Percentiles rank a stretch among this genome's conserved stretches.
Conservation (phyloP, 2,888 invertebrate genomes). For the Phragmatobia fuliginosa region DNA sequence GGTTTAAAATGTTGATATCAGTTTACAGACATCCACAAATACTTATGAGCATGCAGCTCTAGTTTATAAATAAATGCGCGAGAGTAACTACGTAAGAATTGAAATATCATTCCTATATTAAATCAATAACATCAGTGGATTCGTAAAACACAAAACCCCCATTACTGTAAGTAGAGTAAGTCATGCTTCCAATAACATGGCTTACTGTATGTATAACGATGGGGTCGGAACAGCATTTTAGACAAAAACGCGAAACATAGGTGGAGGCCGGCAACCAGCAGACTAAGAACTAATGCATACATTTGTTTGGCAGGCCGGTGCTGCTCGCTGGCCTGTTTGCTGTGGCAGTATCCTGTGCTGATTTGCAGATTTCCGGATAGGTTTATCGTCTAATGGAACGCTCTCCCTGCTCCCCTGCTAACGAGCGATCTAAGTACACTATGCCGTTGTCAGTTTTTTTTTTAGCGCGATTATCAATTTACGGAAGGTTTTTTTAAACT, state of each 20-base stretch:
- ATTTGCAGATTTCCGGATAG: conserved; percentile 83
- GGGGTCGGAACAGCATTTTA: conserved; percentile 16
- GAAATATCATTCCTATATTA: conserved; percentile 2
- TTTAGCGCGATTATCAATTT: conserved; percentile 42
- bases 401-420: conserved; percentile 70
- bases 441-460: conserved; percentile 37
- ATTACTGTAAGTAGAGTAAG: too few relatives aligned
- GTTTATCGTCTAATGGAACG: conserved; percentile 69
- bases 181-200: too few relatives aligned
- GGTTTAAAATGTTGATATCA: conserved; percentile 5
- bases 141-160: conserved; percentile 8
- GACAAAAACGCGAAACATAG: conserved; percentile 43
- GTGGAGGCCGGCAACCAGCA: conserved; percentile 59
- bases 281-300: conserved; percentile 73
- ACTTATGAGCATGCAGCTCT: conserved; percentile 4
- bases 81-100: conserved; percentile 2
- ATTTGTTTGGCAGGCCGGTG: conserved; percentile 87
- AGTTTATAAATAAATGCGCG: background rate
- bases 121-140: conserved; percentile 4
- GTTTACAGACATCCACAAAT: background rate
- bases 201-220: too few relatives aligned
- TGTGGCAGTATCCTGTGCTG: conserved; percentile 85
- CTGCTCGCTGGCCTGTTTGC: conserved; percentile 85
- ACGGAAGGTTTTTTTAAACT: conserved; percentile 18
- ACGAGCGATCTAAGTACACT: conserved; percentile 53